Percentiles rank a stretch among this genome's conserved stretches.
These are phyloP conservation scores for Venturia canescens DNA, from an alignment of 1,140 invertebrate species.

Conservation along the genomic window DNA sequence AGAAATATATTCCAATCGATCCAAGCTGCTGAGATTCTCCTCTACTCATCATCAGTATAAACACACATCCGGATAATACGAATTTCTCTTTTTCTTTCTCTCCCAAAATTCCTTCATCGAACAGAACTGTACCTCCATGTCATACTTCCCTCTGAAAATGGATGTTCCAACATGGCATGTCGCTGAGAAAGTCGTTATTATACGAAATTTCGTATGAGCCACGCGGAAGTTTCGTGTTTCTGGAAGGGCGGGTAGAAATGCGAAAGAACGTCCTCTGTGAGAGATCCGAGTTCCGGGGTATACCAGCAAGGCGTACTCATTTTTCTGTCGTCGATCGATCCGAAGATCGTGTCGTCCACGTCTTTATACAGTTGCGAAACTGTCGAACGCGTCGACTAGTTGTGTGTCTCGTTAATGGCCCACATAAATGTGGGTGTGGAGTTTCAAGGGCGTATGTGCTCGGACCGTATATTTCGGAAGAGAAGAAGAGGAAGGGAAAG, in stretches of 20 bases:
- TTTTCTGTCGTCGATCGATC: slow-evolving; percentile 5
- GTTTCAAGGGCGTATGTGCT: neutral
- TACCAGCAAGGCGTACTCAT: slow-evolving; percentile 34
- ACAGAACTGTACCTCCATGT: neutral
- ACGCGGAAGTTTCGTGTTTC: slow-evolving; percentile 72
- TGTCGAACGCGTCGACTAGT: neutral
- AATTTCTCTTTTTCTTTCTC: slow-evolving; percentile 19
- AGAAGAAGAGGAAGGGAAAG: neutral
- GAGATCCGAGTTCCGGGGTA: slow-evolving; percentile 43
- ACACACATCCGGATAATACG: slow-evolving; percentile 24
- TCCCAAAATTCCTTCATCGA: neutral
- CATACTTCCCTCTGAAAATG: slow-evolving; percentile 21
- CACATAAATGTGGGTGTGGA: slow-evolving; percentile 25
- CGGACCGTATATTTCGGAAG: neutral
- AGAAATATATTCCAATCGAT: too few species aligned
- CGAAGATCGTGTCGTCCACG: neutral
- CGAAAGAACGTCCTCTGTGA: neutral
- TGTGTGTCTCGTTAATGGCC: slow-evolving; percentile 27
- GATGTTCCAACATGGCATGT: neutral
- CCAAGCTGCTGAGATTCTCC: too few species aligned
- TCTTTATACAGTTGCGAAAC: slow-evolving; percentile 37
- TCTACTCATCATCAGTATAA: too few species aligned
- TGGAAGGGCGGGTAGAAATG: slow-evolving; percentile 49
- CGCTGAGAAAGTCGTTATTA: slow-evolving; percentile 18
- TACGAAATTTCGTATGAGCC: slow-evolving; percentile 58